Evolutionary conservation across 2,113 vertebrate genomes (phyloP), one percentile per base, ranked within the genome.

Genomic region (Melanocharis versteri): DNA sequence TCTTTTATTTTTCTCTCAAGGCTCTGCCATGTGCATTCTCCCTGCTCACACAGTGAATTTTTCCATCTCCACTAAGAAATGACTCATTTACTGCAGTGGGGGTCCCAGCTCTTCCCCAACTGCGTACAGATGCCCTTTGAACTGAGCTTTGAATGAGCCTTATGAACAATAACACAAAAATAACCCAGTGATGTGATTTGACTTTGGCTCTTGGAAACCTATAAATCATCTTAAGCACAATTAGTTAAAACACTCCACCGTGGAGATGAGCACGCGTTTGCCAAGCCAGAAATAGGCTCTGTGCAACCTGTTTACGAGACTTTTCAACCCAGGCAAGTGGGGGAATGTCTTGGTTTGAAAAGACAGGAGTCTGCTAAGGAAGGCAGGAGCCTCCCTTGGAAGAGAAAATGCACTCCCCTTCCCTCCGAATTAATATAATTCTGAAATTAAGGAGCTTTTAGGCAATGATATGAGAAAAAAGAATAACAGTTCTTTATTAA

Each of bases 71-170:
- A 35, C 72, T 76, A 95, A 93, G 95, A 97, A 97, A 96, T 95
- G 71, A 95, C 90, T 98, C 94, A 96, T 96, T 97, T 96, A 92
- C 92, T 98, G 96, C 93, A 93, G 92, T 87, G 89, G 94, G 96
- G 85, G 80, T 94, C 95, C 94, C 87, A 80, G 85, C 91, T 94
- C 94, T 96, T 97, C 69, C 79, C 73, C 71, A 92, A 56, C 78
- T 79, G 89, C 93, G 94, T 96, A 85, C 70, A 93, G 93, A 94
- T 66, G 68, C 93, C 90, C 92, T 94, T 75, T 85, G 65, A 94
- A 95, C 77, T 22, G 76, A 96, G 89, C 66, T 83, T 83, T 89
- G 95, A 95, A 97, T 87, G 87, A 87, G 64, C 94, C 93, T 97
- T 82, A 94, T 97, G 97, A 97, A 97, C 95, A 98, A 94, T 88